Evolutionary conservation across 2,888 invertebrate species (phyloP), one percentile per base, ranked within the genome.

Genomic region (Drosophila siamana): DNA sequence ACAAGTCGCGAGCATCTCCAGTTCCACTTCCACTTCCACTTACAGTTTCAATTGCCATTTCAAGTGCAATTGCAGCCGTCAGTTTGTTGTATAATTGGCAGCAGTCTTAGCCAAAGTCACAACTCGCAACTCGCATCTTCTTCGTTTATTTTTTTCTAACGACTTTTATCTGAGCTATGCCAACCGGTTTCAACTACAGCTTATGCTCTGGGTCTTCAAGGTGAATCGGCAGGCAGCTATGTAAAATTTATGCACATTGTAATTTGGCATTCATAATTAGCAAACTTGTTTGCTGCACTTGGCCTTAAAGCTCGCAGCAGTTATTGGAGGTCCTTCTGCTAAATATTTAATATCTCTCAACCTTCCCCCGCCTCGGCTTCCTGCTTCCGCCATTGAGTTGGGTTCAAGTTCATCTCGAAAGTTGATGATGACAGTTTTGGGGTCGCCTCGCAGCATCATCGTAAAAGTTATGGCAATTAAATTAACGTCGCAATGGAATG

Each of bases 241-340:
- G 78, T 86, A 66, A 77, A 70, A 63, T 70, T 65, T 67, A 86
- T 74, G 71, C 56, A 46, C 74, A 22, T 36, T 66, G 52, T 52
- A 54, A 55, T 62, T 69, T 67, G 74, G 68, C 88, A 77, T 66
- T 71, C 48, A 65, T 69, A 83, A 86, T 88, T 82, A 74, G 70
- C 30, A 80, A 83, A 76, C 88, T 82, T 65, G 86, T 63, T 76
- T 61, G 67, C 38, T 83, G 84, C 68, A 83, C 84, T 83, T 80
- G 81, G 30, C 30, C 24, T 36, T 63, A 48, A 30, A 50, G 11
- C 41, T 38, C 36, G 55, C 1, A 2, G 55, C 1, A 2, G 46
- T n/a, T 33, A 11, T 26, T 26, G 5, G 5, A 6, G 26, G 26
- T 26, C 11, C 28, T 13, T 33, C 13, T 7, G 11, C 28, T 62